Conservation (phyloP, 2,797 vertebrate genomes). For the Rhodeus uyekii region DNA sequence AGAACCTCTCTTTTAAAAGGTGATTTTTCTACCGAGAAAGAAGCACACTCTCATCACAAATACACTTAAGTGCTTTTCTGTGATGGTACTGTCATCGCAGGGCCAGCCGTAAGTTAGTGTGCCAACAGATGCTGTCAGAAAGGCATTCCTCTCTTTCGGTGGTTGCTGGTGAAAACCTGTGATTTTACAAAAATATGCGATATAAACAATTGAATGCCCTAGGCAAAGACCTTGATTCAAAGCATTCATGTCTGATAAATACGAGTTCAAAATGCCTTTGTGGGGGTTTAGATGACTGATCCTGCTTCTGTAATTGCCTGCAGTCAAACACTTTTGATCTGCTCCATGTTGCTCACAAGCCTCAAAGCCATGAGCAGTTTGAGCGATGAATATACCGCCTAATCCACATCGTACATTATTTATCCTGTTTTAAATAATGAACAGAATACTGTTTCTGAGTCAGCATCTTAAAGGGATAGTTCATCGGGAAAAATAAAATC, state of each 20-base stretch:
- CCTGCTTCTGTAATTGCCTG: neutral
- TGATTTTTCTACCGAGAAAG: conserved; percentile 9
- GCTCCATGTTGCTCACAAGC: neutral
- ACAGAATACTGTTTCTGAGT: neutral
- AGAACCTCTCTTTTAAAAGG: neutral
- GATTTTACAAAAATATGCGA: neutral
- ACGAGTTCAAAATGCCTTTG: neutral
- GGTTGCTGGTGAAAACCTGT: neutral
- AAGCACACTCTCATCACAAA: conserved; percentile 11
- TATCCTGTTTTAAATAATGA: neutral
- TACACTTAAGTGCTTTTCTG: conserved; percentile 27
- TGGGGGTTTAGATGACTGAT: neutral
- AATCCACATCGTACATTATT: conserved; percentile 19
- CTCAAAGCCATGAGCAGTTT: conserved; percentile 16
- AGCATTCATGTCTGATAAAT: neutral
- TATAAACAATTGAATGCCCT: neutral
- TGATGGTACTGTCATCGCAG: conserved; percentile 21
- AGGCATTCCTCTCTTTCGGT: neutral
- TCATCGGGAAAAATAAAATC: neutral
- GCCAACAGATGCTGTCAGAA: conserved; percentile 16
- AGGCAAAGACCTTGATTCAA: neutral
- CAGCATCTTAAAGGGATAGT: neutral
- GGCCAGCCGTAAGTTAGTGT: neutral
- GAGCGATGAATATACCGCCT: no score
- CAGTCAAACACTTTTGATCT: conserved; percentile 4